Conservation (phyloP, 2,113 vertebrate genomes). For the Sminthopsis crassicaudata region DNA sequence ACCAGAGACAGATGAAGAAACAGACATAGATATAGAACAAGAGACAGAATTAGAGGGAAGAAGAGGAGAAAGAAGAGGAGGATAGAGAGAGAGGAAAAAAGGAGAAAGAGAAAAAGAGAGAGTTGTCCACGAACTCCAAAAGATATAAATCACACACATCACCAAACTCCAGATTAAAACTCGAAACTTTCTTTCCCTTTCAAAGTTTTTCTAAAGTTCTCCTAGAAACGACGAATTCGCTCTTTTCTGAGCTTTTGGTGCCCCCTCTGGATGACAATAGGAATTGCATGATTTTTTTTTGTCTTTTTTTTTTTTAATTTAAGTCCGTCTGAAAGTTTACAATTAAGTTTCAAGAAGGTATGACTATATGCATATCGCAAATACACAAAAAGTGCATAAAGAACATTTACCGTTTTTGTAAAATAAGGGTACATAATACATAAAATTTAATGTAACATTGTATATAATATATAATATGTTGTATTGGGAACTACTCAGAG, state of each 20-base stretch:
- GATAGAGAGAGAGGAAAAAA: background rate
- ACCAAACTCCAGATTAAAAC: background rate
- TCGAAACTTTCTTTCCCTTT: background rate
- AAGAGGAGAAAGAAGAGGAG: too few relatives aligned
- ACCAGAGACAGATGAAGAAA: background rate
- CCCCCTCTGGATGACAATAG: constrained; percentile 85
- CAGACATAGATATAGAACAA: background rate
- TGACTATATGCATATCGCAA: constrained; percentile 22
- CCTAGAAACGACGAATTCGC: constrained; percentile 62
- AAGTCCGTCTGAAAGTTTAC: constrained; percentile 36
- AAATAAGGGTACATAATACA: background rate
- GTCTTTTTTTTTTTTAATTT: background rate
- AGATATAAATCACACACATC: constrained; percentile 57
- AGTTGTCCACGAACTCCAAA: constrained; percentile 19
- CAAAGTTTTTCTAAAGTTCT: background rate
- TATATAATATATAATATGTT: background rate
- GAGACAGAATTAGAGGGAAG: too few relatives aligned
- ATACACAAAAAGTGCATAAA: constrained; percentile 10
- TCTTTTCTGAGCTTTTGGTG: constrained; percentile 88
- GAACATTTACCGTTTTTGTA: background rate
- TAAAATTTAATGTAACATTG: background rate
- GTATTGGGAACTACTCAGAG: constrained; percentile 19
- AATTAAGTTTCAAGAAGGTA: constrained; percentile 44
- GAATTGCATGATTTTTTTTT: constrained; percentile 57
- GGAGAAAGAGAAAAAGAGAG: background rate